Evolutionary conservation across 2,888 invertebrate species (phyloP).

Genomic region (Trilocha varians): DNA sequence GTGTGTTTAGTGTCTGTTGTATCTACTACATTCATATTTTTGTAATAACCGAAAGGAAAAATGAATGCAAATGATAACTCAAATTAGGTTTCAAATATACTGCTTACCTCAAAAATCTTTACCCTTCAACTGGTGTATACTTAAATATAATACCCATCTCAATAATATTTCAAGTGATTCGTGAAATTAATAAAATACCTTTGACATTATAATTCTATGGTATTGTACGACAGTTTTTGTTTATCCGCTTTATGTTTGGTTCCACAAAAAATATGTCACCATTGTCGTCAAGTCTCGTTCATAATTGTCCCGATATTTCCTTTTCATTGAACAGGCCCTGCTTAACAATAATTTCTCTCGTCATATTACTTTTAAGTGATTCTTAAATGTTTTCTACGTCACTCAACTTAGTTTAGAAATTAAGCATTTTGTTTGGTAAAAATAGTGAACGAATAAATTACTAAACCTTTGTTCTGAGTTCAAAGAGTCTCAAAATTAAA

Average conservation of each 20-base stretch:
- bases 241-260: conserved; percentile 38
- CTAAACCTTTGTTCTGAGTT: too few relatives aligned
- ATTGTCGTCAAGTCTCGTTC: conserved; percentile 50
- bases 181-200: not conserved
- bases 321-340: conserved; percentile 44
- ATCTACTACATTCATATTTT: too few relatives aligned
- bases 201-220: conserved; percentile 8
- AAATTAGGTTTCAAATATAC: not conserved
- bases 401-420: not conserved
- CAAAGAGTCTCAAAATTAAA: too few relatives aligned
- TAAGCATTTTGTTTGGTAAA: too few relatives aligned
- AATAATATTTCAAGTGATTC: not conserved
- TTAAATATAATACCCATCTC: not conserved
- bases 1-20: too few relatives aligned
- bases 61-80: too few relatives aligned
- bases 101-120: not conserved
- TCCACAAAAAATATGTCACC: conserved; percentile 53
- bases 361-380: conserved; percentile 21
- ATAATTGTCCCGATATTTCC: conserved; percentile 65
- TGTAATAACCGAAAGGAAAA: too few relatives aligned
- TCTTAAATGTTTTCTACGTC: not conserved
- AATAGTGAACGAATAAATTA: too few relatives aligned
- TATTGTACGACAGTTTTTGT: conserved; percentile 25
- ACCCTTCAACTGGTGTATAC: too few relatives aligned
- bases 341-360: conserved; percentile 54